Base-by-base conservation (phyloP, 92 coral and sea anemone species). In the Phenganax subtilis region DNA sequence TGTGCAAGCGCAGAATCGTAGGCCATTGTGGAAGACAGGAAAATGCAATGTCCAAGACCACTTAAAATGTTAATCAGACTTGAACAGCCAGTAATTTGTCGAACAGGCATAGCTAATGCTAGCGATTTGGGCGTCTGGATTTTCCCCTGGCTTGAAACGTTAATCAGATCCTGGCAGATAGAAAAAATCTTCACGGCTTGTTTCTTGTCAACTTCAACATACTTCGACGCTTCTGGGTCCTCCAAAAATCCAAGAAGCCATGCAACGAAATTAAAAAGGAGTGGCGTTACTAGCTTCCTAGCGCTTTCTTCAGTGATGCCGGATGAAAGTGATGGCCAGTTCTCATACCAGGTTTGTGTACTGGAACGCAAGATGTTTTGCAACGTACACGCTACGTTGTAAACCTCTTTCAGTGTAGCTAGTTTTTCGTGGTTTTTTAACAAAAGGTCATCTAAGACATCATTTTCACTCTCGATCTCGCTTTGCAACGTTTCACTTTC, bases 1-100 rank as follows among this genome's bases (percentile, higher is more conserved):
- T 37, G 47, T 37, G 47, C 47, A 37, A 37, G 47, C 5, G 47
- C 47, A 37, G 47, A 37, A 37, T 37, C 47, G 5, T 37, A 37
- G 47, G 47, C 47, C 3, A 37, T 37, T 37, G 47, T 37, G 3
- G 47, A 37, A 37, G 25, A 37, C 47, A 37, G 47, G 47, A 5
- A 37, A 2, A 84, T 31, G 20, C 86, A 84, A 53, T 84, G 86
- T 84, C 82, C 86, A 4, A 75, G 72, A 75, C 82, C 82, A 75
- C 75, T 74, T 75, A 83, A 63, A 83, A 83, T 74, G 55, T 55
- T 16, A 37, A 83, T 83, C 20, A 83, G 30, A 12, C 86, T 71
- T 15, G 86, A 84, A 76, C 75, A 75, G 4, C 86, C 86, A 68
- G 86, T 74, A 10, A 84, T 84, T 17, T 84, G 86, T 68, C 86